Conservation (phyloP, 2,113 vertebrate genomes). For the Struthio camelus region DNA sequence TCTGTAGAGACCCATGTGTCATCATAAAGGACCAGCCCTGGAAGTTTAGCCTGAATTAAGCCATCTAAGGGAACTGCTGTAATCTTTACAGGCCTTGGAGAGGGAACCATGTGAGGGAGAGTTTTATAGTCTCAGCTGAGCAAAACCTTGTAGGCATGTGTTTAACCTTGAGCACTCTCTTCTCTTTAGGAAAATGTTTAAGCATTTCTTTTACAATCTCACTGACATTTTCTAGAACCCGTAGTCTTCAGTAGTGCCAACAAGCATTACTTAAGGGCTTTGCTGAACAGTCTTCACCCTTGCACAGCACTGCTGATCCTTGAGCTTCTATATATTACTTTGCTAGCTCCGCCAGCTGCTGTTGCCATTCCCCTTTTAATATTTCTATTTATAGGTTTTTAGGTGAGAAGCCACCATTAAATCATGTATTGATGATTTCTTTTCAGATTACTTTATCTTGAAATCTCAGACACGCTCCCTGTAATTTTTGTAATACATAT, state of each 20-base stretch:
- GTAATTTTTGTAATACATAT: background rate
- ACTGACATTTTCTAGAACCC: background rate
- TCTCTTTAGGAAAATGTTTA: background rate
- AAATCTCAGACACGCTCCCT: background rate
- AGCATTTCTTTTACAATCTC: background rate
- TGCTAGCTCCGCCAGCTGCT: background rate
- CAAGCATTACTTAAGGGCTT: background rate
- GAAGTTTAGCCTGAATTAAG: constrained; percentile 10
- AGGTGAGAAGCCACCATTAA: background rate
- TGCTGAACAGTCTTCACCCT: background rate
- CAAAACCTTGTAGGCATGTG: background rate
- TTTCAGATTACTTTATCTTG: background rate
- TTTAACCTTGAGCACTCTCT: background rate
- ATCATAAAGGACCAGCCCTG: background rate
- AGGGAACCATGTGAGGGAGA: background rate
- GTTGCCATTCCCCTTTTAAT: background rate
- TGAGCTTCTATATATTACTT: background rate
- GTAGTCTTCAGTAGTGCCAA: background rate
- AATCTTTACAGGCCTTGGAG: background rate
- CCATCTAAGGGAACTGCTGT: background rate
- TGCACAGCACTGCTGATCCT: background rate
- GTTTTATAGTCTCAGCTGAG: background rate
- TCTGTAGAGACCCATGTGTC: background rate
- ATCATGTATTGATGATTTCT: background rate
- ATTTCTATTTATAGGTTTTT: background rate